A percentile compares a stretch with the other conserved stretches of the same genome.
Conservation (phyloP, 1,140 invertebrate genomes). For the Teleogryllus occipitalis region DNA sequence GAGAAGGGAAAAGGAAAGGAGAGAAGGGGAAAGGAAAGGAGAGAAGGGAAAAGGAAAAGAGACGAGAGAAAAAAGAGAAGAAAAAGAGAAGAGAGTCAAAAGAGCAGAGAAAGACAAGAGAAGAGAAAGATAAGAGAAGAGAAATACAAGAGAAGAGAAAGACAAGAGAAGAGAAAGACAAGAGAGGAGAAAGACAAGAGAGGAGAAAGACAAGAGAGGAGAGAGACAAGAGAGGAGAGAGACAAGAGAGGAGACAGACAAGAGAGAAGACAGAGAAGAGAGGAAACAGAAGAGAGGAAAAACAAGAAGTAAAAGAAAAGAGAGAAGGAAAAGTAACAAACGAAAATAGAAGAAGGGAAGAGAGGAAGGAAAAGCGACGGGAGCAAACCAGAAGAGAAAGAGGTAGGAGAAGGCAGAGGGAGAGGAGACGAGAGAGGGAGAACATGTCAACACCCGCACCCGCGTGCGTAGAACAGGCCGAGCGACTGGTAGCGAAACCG, state of each 20-base stretch:
- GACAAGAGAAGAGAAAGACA: not conserved
- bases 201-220: not conserved
- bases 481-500: no score
- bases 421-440: no score
- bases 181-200: not conserved
- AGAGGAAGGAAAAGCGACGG: not conserved
- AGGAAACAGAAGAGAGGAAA: no score
- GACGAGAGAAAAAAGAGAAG: not conserved
- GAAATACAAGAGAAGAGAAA: no score
- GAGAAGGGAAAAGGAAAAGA: not conserved
- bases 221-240: conserved; percentile 11
- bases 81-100: not conserved
- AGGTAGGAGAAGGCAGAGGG: no score
- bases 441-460: no score
- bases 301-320: no score
- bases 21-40: not conserved
- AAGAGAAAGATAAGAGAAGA: not conserved
- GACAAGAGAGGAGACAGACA: no score
- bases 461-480: no score
- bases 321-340: not conserved
- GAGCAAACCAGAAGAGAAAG: no score
- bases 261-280: no score
- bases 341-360: not conserved
- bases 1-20: not conserved
- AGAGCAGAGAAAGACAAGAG: not conserved